phyloP scores from a whole-genome alignment of 2,113 vertebrate genomes.

The Rhynchopsitta pachyrhyncha region DNA sequence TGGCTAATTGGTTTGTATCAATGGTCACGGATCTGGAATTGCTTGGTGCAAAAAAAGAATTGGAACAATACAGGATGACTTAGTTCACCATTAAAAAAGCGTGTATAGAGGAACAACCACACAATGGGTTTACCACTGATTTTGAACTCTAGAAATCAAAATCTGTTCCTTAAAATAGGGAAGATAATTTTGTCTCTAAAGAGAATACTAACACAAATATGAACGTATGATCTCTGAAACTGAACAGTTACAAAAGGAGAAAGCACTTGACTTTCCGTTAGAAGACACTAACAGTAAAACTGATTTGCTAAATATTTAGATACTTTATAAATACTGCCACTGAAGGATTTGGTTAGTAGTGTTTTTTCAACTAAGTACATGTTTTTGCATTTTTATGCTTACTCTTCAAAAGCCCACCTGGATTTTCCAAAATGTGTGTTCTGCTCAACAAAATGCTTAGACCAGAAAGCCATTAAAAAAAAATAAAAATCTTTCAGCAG shows the following conservation, averaged over 20 bases:
- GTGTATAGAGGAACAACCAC: neutral
- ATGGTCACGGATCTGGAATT: neutral
- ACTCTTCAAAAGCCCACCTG: neutral
- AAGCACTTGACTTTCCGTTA: neutral
- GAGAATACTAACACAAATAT: neutral
- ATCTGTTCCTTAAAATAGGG: neutral
- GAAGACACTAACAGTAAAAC: neutral
- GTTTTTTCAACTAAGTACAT: neutral
- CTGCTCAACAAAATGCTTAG: neutral
- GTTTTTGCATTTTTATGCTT: neutral
- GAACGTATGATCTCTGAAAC: neutral
- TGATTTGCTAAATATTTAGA: neutral
- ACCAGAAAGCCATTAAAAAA: neutral
- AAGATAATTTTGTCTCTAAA: neutral
- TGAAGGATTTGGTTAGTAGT: neutral
- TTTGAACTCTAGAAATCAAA: constrained; percentile 27
- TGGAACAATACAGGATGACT: neutral
- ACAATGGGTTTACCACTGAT: neutral
- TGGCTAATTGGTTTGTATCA: neutral
- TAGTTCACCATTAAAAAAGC: constrained; percentile 36
- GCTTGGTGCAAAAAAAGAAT: neutral
- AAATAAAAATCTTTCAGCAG: neutral
- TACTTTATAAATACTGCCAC: neutral
- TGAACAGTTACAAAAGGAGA: neutral
- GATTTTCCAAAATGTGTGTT: neutral